Evolutionary conservation across 2,797 vertebrate genomes (phyloP), one percentile per base, ranked within the genome.

Genomic region (Bradypus variegatus): DNA sequence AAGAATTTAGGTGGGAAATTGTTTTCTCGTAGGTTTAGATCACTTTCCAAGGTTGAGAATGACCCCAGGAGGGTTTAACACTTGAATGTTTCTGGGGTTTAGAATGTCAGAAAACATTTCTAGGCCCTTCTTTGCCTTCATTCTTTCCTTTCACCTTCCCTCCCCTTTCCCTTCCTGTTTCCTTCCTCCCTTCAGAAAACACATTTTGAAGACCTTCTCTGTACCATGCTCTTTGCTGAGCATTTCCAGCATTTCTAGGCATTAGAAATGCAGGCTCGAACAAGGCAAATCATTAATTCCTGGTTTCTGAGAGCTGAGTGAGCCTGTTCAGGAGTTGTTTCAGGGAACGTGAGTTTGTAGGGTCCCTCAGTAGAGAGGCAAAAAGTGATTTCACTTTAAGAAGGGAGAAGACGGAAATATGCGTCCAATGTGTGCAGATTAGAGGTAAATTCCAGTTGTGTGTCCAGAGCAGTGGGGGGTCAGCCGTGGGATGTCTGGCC

Each of bases 381-480:
- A 67, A 79, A 33, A 78, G 27, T 15, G 36, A 65, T 48, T 93
- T 86, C 48, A 62, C 21, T 79, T 91, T 75, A 91, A 90, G 65
- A 77, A 72, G 53, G 58, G 88, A 92, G 86, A 94, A 75, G 41
- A 95, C 5, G 33, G 76, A 70, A 93, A 53, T 73, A 70, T 60
- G 50, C 53, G 48, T 18, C 19, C 48, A 69, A 31, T 0, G 3
- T 58, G 27, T 90, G 50, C 36, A 64, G 19, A 62, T 79, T 78
- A 73, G 53, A 85, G 88, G 41, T 70, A 45, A 89, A 91, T 93
- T 73, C 90, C 83, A 58, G 31, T 86, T 60, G 41, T 53, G 73
- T 62, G 72, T 77, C 41, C 86, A 72, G 72, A 95, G 50, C 15
- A 9, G 16, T 15, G 55, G 38, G 31, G 60, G 65, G 78, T 12